Base-by-base conservation (phyloP, 2,113 vertebrate genomes). In the Eulemur macaco region DNA sequence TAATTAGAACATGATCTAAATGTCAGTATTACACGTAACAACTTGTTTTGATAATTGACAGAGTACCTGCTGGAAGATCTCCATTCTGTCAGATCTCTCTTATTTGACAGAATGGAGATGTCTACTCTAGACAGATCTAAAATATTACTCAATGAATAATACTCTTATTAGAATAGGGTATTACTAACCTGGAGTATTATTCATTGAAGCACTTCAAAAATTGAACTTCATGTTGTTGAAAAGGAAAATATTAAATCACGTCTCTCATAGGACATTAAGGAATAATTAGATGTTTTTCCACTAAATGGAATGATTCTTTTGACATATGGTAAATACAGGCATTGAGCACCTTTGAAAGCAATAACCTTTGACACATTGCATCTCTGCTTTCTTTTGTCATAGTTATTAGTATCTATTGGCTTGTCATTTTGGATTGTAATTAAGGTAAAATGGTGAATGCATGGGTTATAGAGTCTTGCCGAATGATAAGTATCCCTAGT, bases 21-120 rank as follows among this genome's bases (percentile, higher is more conserved):
- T 94, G 11, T 92, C 23, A 90, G 1, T 58, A 60, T 83, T 87
- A 64, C 20, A 95, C 68, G 69, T 81, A 69, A 7, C 15, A 91
- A 58, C 50, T 95, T 63, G 1, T 76, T 95, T 95, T 90, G 17
- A 69, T 73, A 47, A 29, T 80, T 97, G 58, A 63, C 37, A 87
- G 14, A 92, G 15, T 88, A 66, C 18, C 83, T 92, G 29, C 8
- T 69, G 39, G 27, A 76, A 83, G 47, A 77, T 92, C 78, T 94
- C 37, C 52, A 27, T 92, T 71, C 34, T 69, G 17, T 66, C n/a
- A 34, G 23, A 56, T 56, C 54, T 56, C 54, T 66, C 34, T 31
- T 66, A 27, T 66, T 66, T 29, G 60, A 63, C 27, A 29, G 60
- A 63, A 63, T 63, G 60, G 60, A 63, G 60, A 63, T 63, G 60